A percentile compares a stretch with the other conserved stretches of the same genome.
phyloP scores from a whole-genome alignment of 2,888 invertebrate genomes.

The Euphydryas editha region DNA sequence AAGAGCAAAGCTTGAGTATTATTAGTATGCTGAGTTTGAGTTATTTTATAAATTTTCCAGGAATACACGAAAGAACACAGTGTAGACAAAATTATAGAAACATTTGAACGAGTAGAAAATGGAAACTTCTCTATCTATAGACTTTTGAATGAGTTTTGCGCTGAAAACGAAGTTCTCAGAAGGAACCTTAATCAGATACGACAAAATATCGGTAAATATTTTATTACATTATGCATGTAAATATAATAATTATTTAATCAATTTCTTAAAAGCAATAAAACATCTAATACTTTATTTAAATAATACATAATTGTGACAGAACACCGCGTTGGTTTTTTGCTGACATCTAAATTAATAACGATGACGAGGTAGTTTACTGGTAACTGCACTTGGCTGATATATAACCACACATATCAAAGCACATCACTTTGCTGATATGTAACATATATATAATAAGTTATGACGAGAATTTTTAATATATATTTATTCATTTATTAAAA shows the following conservation, averaged over 20 bases:
- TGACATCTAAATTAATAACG: too few species aligned
- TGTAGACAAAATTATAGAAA: slow-evolving; percentile 81
- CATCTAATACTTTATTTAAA: neutral
- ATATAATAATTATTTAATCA: neutral
- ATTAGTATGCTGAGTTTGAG: neutral
- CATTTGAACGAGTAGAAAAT: slow-evolving; percentile 87
- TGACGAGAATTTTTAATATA: too few species aligned
- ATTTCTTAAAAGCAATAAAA: neutral
- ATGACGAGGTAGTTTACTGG: too few species aligned
- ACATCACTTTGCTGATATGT: too few species aligned
- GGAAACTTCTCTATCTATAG: slow-evolving; percentile 90
- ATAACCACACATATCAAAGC: too few species aligned
- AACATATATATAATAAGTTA: too few species aligned
- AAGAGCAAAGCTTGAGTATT: too few species aligned
- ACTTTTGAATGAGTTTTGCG: slow-evolving; percentile 85
- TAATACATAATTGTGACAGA: too few species aligned
- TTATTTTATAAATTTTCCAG: slow-evolving; percentile 49
- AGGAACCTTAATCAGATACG: slow-evolving; percentile 49
- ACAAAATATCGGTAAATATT: slow-evolving; percentile 53
- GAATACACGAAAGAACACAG: slow-evolving; percentile 77
- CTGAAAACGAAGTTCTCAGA: slow-evolving; percentile 60
- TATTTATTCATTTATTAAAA: too few species aligned
- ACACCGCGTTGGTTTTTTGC: too few species aligned
- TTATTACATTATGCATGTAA: neutral
- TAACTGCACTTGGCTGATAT: too few species aligned